phyloP scores from a whole-genome alignment of 1,140 invertebrate species.

The Rhopalosiphum padi region DNA sequence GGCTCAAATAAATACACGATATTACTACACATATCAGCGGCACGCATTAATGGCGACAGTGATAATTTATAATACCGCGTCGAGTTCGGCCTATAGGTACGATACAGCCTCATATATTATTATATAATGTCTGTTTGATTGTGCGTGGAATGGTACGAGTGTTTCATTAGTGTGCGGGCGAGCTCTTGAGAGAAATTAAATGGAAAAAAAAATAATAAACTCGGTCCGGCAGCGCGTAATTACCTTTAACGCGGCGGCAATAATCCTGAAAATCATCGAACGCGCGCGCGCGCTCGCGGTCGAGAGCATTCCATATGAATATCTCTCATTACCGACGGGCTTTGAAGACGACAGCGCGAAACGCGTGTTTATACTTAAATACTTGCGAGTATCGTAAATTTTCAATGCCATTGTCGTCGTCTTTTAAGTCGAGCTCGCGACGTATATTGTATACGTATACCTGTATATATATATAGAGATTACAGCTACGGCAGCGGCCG shows the following conservation, averaged over 20 bases:
- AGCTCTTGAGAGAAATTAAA: not conserved
- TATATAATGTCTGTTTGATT: constrained; percentile 8
- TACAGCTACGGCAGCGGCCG: not conserved
- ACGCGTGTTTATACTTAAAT: constrained; percentile 37
- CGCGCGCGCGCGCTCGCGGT: not conserved
- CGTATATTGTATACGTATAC: not conserved
- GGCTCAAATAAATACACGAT: not conserved
- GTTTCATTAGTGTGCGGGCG: constrained; percentile 10
- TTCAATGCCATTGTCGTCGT: constrained; percentile 35
- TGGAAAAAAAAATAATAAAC: constrained; percentile 10
- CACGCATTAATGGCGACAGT: not conserved
- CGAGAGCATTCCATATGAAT: constrained; percentile 1
- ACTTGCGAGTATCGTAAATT: constrained; percentile 28
- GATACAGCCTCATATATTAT: not conserved
- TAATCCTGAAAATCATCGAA: not conserved
- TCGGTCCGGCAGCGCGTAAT: not conserved
- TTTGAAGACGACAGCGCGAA: constrained; percentile 31
- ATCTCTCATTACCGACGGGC: constrained; percentile 33
- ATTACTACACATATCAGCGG: not conserved
- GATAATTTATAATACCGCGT: not conserved
- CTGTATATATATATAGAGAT: not conserved
- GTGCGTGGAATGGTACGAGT: not conserved
- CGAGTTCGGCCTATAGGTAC: not conserved
- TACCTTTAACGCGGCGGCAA: not conserved
- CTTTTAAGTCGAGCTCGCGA: not conserved